phyloP scores from a whole-genome alignment of 2,113 vertebrate species.

The Osmerus mordax region DNA sequence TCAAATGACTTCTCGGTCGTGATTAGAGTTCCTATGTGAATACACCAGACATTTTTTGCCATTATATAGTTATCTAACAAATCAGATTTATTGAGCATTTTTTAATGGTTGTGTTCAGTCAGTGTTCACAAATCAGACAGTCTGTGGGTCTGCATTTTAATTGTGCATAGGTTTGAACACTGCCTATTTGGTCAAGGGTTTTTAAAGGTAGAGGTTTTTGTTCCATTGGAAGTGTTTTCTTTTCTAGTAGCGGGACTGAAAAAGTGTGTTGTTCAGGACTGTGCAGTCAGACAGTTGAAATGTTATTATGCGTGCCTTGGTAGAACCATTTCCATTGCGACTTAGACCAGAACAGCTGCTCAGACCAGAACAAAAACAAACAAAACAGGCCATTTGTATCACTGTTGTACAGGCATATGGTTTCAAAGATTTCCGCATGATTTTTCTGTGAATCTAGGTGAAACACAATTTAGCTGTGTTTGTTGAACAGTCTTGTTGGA shows the following conservation, averaged over 20 bases:
- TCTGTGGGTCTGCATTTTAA: no score
- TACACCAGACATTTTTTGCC: no score
- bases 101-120: no score
- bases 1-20: no score
- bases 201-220: no score
- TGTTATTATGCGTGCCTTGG: neutral
- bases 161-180: no score
- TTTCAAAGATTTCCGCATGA: constrained; percentile 1
- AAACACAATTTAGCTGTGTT: neutral
- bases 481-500: neutral
- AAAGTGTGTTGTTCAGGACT: constrained; percentile 37
- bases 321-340: neutral
- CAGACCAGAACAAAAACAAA: constrained; percentile 9
- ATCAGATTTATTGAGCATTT: no score
- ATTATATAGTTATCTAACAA: no score
- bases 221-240: neutral
- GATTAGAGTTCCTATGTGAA: no score
- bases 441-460: neutral
- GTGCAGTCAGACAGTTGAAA: constrained; percentile 45
- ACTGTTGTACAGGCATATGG: neutral
- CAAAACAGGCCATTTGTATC: neutral
- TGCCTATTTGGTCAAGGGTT: no score
- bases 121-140: no score
- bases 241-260: constrained; percentile 28
- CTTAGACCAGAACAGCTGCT: constrained; percentile 5